Evolutionary conservation across 2,888 invertebrate species (phyloP), one percentile per base, ranked within the genome.

Genomic region (Mylabris sibirica): DNA sequence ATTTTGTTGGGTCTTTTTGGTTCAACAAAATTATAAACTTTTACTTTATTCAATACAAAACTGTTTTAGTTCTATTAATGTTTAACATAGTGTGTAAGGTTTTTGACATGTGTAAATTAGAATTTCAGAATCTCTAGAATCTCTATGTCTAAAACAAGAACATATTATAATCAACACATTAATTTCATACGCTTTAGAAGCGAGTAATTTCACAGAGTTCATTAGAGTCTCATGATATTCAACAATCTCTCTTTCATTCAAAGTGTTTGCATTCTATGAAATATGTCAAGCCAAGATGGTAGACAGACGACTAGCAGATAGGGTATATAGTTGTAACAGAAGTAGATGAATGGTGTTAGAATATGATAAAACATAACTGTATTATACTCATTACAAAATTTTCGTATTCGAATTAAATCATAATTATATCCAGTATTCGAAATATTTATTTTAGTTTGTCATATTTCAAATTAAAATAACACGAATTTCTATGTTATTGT

Each of bases 271-370:
- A 59, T 22, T 64, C 49, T 68, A 67, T 73, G 72, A 67, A 70
- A 73, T 67, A 70, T 73, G 73, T 73, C 73, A 73, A 60, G 69
- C 57, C 73, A 73, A 73, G 69, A 73, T 69, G 73, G 60, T 62
- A 71, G 64, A 49, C 44, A 44, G n/a, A 41, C 24, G 60, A 59
- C 34, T 41, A 8, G 4, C 8, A 63, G 65, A 63, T 67, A 30
- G 73, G 67, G 66, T 60, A 70, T 70, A 71, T 17, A 44, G 44
- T 44, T n/a, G 2, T n/a, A n/a, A n/a, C n/a, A n/a, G n/a, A n/a
- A n/a, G 44, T 44, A 44, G n/a, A 44, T 44, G 44, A 8, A 44
- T 44, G 6, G 8, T 38, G 14, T 38, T 12, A 17, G 44, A 38
- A 12, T 30, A 30, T 30, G n/a, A n/a, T n/a, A 38, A 14, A 1